Conservation (phyloP, 2,113 vertebrate genomes). For the Pangasianodon gigas region DNA sequence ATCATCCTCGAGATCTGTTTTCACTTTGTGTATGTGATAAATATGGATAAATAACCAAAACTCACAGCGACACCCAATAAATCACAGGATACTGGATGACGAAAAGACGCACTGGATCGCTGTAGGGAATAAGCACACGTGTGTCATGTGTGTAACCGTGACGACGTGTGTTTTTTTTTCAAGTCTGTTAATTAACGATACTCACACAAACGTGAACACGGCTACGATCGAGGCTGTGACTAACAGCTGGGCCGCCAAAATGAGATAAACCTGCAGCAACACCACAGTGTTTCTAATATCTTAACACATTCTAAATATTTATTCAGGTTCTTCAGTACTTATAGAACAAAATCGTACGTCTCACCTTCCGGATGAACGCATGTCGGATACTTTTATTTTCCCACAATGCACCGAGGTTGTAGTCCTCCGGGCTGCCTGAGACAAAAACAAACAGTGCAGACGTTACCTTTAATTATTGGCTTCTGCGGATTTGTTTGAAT, state of each 20-base stretch:
- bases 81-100: slow-evolving; percentile 75
- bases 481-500: too few relatives aligned
- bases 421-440: slow-evolving; percentile 67
- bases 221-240: slow-evolving; percentile 83
- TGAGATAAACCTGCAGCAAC: slow-evolving; percentile 84
- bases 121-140: slow-evolving; percentile 52
- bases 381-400: slow-evolving; percentile 83
- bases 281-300: neutral
- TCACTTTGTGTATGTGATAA: neutral
- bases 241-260: slow-evolving; percentile 85
- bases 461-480: neutral
- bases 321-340: neutral
- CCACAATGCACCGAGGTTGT: slow-evolving; percentile 69
- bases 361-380: slow-evolving; percentile 86
- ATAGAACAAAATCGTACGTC: neutral
- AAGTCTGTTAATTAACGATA: slow-evolving; percentile 9
- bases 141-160: neutral
- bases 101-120: slow-evolving; percentile 72
- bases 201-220: slow-evolving; percentile 83
- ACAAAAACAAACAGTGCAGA: slow-evolving; percentile 38
- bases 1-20: neutral
- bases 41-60: slow-evolving; percentile 38
- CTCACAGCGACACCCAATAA: slow-evolving; percentile 90
- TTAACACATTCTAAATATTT: neutral
- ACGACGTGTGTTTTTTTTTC: neutral